phyloP scores from a whole-genome alignment of 2,797 vertebrate species.

The Agapornis canus region DNA sequence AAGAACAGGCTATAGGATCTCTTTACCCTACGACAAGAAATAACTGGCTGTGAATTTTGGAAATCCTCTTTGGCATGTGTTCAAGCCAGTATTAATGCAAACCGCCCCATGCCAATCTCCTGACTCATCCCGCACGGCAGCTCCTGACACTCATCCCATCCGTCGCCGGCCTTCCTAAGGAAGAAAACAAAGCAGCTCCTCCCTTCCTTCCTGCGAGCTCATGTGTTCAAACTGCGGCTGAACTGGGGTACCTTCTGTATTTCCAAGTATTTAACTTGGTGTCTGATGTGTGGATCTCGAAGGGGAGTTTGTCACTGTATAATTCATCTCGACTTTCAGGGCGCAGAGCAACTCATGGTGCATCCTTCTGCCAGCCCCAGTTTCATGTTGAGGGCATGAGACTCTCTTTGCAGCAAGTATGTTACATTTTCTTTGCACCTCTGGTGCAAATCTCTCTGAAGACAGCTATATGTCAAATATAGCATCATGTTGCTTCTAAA shows the following conservation, averaged over 20 bases:
- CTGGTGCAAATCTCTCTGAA: background rate
- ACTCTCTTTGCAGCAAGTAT: background rate
- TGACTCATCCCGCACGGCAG: conserved; percentile 40
- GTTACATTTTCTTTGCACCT: background rate
- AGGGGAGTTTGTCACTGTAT: background rate
- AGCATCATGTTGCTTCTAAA: background rate
- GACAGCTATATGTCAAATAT: background rate
- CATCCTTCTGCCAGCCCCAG: background rate
- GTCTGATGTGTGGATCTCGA: background rate
- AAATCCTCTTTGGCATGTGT: conserved; percentile 43
- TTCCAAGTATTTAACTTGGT: background rate
- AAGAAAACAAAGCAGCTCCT: conserved; percentile 51
- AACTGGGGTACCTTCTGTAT: background rate
- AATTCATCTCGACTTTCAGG: background rate
- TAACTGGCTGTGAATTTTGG: conserved; percentile 54
- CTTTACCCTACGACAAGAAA: conserved; percentile 31
- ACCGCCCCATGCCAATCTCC: conserved; percentile 16
- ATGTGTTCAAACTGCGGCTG: background rate
- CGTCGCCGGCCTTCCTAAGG: background rate
- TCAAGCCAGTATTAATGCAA: conserved; percentile 8
- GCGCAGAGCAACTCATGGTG: background rate
- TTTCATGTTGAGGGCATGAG: background rate
- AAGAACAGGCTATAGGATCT: conserved; percentile 16
- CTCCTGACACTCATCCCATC: conserved; percentile 6
- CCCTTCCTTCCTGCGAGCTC: conserved; percentile 53